Evolutionary conservation across 92 coral and sea anemone species (phyloP).

Genomic region (Metridium senile): DNA sequence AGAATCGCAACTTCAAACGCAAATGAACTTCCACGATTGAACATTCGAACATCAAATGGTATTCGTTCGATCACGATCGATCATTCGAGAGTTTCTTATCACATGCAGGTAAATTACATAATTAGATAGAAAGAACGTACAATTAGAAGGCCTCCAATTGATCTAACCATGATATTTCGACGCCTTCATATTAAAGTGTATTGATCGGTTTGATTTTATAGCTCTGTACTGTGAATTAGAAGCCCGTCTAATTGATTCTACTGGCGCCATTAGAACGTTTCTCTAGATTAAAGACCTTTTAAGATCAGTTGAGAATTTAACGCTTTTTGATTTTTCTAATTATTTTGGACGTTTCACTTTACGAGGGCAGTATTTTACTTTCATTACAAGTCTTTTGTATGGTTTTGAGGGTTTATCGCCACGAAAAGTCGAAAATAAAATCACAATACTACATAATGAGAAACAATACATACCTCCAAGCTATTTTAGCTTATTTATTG

Average conservation of each 20-base stretch:
- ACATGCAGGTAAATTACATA: conserved; percentile 12
- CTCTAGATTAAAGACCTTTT: conserved; percentile 9
- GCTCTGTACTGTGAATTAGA: neutral
- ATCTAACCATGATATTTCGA: neutral
- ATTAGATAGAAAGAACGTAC: conserved; percentile 5
- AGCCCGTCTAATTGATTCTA: neutral
- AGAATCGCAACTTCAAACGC: too few relatives aligned
- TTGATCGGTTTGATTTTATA: neutral
- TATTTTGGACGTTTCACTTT: neutral
- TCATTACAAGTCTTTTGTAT: neutral
- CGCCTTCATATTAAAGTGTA: neutral
- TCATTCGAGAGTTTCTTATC: neutral
- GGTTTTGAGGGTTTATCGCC: neutral
- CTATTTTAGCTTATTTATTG: neutral
- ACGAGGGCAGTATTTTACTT: neutral
- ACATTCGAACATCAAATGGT: neutral
- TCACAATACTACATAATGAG: neutral
- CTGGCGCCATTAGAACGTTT: conserved; percentile 17
- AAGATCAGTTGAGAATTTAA: conserved; percentile 5
- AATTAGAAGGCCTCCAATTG: neutral
- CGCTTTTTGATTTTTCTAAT: conserved; percentile 11
- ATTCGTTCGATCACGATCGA: neutral
- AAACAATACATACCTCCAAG: neutral
- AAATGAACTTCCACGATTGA: neutral
- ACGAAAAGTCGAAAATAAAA: neutral